A percentile compares a stretch with the other conserved stretches of the same genome.
Conservation (phyloP, 2,797 vertebrate genomes). For the Sebastes oblongus region DNA sequence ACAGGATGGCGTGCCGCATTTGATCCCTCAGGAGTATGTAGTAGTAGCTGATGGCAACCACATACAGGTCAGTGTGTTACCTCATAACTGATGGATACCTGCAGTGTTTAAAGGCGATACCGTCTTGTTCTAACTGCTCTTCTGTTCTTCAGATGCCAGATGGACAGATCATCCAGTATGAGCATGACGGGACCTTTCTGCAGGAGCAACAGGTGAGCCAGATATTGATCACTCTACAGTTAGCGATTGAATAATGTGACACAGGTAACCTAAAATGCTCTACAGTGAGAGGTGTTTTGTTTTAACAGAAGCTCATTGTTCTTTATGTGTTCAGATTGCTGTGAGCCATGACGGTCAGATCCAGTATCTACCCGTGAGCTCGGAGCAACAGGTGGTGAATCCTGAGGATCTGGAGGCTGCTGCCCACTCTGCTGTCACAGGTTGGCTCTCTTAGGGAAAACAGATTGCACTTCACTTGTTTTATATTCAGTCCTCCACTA, state of each 20-base stretch:
- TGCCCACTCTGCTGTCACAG: constrained; percentile 92
- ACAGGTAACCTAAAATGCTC: background rate
- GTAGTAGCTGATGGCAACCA: constrained; percentile 96
- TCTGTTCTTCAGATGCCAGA: constrained; percentile 87
- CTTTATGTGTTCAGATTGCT: constrained; percentile 69
- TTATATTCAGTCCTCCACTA: background rate
- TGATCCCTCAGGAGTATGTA: constrained; percentile 95
- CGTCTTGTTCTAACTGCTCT: background rate
- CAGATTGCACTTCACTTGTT: background rate
- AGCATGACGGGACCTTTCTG: constrained; percentile 88
- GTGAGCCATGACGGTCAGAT: constrained; percentile 87
- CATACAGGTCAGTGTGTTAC: constrained; percentile 87
- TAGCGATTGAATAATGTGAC: constrained; percentile 54
- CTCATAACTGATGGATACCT: background rate
- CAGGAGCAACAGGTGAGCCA: constrained; percentile 90
- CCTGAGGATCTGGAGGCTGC: constrained; percentile 91
- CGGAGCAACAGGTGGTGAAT: constrained; percentile 90
- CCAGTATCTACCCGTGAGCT: constrained; percentile 92
- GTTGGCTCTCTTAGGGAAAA: constrained; percentile 65
- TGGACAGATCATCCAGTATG: constrained; percentile 97
- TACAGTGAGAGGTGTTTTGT: background rate
- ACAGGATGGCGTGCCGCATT: constrained; percentile 93
- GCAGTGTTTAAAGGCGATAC: background rate
- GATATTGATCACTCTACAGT: background rate
- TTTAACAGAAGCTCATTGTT: background rate